Conservation (phyloP, 2,797 vertebrate species). For the Lacerta viridis region DNA sequence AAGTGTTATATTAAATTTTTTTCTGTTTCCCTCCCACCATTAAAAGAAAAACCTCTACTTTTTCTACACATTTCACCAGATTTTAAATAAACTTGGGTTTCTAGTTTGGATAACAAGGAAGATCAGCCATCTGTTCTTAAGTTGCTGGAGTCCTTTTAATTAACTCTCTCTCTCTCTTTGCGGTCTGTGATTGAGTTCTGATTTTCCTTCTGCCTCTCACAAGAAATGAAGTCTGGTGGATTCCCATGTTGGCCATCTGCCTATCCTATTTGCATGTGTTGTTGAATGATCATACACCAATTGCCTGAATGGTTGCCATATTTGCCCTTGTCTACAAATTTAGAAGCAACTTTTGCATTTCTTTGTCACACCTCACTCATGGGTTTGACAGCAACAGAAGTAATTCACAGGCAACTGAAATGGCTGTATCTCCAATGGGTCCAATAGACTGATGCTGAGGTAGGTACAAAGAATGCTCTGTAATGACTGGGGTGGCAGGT, state of each 20-base stretch:
- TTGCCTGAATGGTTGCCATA: background rate
- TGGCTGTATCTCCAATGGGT: background rate
- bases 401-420: background rate
- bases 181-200: slow-evolving; percentile 24
- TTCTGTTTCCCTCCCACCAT: background rate
- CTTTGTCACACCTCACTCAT: background rate
- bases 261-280: slow-evolving; percentile 13
- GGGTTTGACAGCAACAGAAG: background rate
- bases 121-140: slow-evolving; percentile 36
- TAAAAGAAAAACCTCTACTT: background rate
- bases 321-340: background rate
- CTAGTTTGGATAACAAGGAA: slow-evolving; percentile 26
- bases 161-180: background rate
- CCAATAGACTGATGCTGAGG: background rate
- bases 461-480: background rate
- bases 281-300: background rate
- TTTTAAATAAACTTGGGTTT: slow-evolving; percentile 30
- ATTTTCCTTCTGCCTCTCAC: slow-evolving; percentile 27
- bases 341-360: background rate
- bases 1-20: background rate
- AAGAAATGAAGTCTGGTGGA: slow-evolving; percentile 23
- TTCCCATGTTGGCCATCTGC: slow-evolving; percentile 22
- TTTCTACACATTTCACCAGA: background rate
- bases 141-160: slow-evolving; percentile 36
- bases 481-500: too few species aligned